Evolutionary conservation across 2,113 vertebrate genomes (phyloP).

Genomic region (Catagonus wagneri): DNA sequence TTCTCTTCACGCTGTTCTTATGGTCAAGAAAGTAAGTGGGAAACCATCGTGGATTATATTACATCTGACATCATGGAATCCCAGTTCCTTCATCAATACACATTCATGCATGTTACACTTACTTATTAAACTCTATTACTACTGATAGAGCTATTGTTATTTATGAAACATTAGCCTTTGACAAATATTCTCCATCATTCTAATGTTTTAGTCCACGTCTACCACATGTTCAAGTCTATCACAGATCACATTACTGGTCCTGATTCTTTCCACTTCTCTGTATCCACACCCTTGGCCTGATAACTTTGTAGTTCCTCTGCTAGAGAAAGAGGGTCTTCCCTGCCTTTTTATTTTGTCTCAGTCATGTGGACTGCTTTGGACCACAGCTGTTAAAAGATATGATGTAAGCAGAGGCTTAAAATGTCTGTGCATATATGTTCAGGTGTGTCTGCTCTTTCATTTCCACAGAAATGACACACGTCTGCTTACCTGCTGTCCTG

Average conservation of each 20-base stretch:
- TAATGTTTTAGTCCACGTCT: not conserved
- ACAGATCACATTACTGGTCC: not conserved
- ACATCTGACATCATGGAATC: not conserved
- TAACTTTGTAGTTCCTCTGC: not conserved
- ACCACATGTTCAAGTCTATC: not conserved
- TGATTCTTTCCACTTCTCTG: not conserved
- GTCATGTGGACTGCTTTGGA: not conserved
- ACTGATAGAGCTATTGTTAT: not conserved
- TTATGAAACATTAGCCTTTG: not conserved
- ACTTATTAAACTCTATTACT: not conserved
- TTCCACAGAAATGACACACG: not conserved
- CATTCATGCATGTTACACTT: not conserved
- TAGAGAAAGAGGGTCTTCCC: not conserved
- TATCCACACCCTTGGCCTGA: not conserved
- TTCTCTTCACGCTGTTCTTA: not conserved
- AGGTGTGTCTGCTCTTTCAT: not conserved
- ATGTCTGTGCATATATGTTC: not conserved
- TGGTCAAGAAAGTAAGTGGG: not conserved
- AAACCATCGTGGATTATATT: not conserved
- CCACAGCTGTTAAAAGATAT: not conserved
- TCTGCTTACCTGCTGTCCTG: not conserved
- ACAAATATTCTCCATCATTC: not conserved
- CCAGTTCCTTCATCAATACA: not conserved
- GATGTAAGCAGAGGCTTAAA: not conserved
- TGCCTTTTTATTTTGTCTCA: not conserved